A percentile compares a stretch with the other conserved stretches of the same genome.
Conservation (phyloP, 2,797 vertebrate genomes). For the Psittacula echo region DNA sequence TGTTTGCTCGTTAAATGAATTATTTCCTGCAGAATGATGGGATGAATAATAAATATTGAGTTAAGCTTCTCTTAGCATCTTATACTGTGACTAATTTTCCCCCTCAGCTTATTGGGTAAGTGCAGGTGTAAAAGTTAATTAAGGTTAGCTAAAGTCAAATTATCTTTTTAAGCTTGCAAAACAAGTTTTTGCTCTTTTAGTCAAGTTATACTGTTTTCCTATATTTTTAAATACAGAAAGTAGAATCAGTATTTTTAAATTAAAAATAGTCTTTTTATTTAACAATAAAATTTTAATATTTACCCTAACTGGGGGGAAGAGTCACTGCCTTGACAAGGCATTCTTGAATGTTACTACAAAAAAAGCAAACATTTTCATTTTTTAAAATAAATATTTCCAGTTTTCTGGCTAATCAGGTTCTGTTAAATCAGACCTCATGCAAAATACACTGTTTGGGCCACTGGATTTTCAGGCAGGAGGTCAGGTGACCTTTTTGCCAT, state of each 20-base stretch:
- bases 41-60: background rate
- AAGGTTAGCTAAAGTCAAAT: background rate
- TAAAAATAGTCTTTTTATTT: background rate
- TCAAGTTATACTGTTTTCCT: background rate
- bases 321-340: background rate
- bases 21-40: background rate
- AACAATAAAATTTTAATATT: background rate
- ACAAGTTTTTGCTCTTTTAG: background rate
- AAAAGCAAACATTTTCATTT: rapidly evolving
- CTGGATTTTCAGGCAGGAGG: background rate
- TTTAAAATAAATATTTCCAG: background rate
- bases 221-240: background rate
- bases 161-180: background rate
- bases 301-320: rapidly evolving
- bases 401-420: background rate
- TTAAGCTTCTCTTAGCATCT: background rate
- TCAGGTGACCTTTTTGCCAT: background rate
- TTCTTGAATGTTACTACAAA: background rate
- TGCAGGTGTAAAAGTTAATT: background rate
- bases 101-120: background rate
- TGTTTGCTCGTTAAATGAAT: background rate
- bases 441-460: background rate
- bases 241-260: background rate
- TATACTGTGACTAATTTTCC: background rate
- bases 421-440: background rate